Base-by-base conservation (phyloP, 2,797 vertebrate genomes). In the Ciconia nigra region DNA sequence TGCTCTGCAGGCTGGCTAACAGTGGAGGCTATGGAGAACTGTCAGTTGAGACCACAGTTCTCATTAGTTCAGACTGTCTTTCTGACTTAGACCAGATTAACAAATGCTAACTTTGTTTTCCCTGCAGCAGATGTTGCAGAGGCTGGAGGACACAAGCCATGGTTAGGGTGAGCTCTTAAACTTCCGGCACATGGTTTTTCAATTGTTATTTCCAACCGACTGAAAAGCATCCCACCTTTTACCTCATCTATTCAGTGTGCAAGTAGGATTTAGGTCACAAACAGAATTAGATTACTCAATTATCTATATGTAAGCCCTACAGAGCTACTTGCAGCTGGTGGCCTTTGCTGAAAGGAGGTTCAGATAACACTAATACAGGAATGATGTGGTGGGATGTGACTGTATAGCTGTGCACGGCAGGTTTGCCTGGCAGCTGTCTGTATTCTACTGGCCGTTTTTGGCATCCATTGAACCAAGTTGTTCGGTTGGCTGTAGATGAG, bases 211-310 rank as follows among this genome's bases (percentile, higher is more conserved):
- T 61, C 37, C 62, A 91, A 31, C 57, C 7, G 6, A 47, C 59
- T 94, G 93, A 86, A 89, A 89, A 66, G n/a, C 51, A 51, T 91
- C 80, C 39, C 70, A 59, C 66, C 54, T 95, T 95, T 89, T 82
- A 71, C 67, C 61, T 96, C 59, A 62, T 84, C 85, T 87, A 1
- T 72, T 51, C 54, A n/a, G 42, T 24, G 51, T 90, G 74, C 35
- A 77, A 65, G 46, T 80, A 65, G 59, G 67, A 92, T 94, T 92
- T 94, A 93, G 88, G 74, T 85, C 71, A 55, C 71, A 94, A 92
- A 78, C 67, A 73, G 73, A 92, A 92, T 91, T 26, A 90, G 78
- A 62, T 84, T 67, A 51, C 41, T 74, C 14, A 0, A 0, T 93
- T 91, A 80, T 35, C 59, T 82, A 0, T 37, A 26, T 41, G 80